Conservation (phyloP, 1,140 invertebrate species). For the Drosophila sturtevanti region DNA sequence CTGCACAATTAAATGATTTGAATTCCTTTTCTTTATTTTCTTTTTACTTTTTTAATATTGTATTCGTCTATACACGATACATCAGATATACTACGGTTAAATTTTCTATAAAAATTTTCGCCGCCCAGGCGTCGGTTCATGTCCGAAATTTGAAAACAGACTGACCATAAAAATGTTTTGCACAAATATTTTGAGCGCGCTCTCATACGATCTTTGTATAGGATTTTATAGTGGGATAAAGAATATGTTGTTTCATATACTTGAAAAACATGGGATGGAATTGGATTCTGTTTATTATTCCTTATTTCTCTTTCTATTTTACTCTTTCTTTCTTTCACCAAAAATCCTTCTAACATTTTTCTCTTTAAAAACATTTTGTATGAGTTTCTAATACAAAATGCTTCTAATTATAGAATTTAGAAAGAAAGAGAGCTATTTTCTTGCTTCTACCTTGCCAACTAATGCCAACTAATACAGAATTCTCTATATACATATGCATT, state of each 20-base stretch:
- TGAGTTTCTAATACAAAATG: conserved; percentile 10
- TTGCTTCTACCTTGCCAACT: conserved; percentile 1
- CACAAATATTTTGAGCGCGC: conserved; percentile 25
- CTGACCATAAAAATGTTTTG: conserved; percentile 46
- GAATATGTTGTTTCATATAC: conserved; percentile 22
- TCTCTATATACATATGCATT: conserved; percentile 6
- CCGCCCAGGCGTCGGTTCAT: conserved; percentile 34
- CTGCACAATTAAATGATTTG: conserved; percentile 8
- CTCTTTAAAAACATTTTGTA: neutral
- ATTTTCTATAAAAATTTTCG: conserved; percentile 24
- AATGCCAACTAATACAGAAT: neutral
- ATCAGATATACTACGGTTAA: neutral
- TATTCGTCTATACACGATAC: conserved; percentile 28
- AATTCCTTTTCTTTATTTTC: neutral
- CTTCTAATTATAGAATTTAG: conserved; percentile 37
- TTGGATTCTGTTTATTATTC: too few species aligned
- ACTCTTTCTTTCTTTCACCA: too few species aligned
- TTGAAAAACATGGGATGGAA: neutral
- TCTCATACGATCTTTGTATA: neutral
- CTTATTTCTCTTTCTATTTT: too few species aligned
- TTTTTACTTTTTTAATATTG: conserved; percentile 31
- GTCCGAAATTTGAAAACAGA: conserved; percentile 61
- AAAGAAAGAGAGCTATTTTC: too few species aligned
- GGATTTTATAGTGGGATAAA: too few species aligned
- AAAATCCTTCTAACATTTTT: neutral